phyloP scores from a whole-genome alignment of 2,797 vertebrate genomes.

The Sebastes melanostomus region DNA sequence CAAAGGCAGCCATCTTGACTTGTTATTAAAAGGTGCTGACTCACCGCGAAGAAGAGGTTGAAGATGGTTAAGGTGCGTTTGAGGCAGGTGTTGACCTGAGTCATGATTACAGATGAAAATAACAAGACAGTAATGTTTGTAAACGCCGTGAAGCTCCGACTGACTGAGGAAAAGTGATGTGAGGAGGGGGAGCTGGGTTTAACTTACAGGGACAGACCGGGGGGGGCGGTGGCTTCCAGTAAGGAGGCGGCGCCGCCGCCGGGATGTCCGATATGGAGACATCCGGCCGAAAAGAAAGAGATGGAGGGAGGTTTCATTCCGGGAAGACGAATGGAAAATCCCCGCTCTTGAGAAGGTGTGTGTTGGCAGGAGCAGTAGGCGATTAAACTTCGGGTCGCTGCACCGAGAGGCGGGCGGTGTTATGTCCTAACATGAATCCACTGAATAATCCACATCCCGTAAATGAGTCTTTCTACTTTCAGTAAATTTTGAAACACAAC shows the following conservation, averaged over 20 bases:
- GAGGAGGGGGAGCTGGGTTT: background rate
- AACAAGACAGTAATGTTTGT: too few relatives aligned
- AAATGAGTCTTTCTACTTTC: background rate
- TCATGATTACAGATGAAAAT: constrained; percentile 24
- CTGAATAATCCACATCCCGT: background rate
- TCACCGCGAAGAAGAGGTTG: constrained; percentile 73
- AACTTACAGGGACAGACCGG: fast-evolving
- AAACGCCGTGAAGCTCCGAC: background rate
- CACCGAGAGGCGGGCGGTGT: background rate
- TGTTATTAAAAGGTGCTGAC: background rate
- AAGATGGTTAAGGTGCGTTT: constrained; percentile 55
- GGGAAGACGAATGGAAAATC: too few relatives aligned
- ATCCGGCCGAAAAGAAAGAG: too few relatives aligned
- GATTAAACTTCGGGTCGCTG: too few relatives aligned
- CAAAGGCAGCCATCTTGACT: background rate
- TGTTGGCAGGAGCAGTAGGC: too few relatives aligned
- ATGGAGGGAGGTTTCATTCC: too few relatives aligned
- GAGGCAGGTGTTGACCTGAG: constrained; percentile 51
- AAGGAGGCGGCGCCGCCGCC: background rate
- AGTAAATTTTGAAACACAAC: background rate
- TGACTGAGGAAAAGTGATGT: too few relatives aligned
- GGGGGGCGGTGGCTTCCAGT: constrained; percentile 3
- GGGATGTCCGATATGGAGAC: too few relatives aligned
- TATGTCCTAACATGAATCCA: background rate
- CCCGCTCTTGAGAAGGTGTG: too few relatives aligned